Evolutionary conservation across 2,113 vertebrate species (phyloP).

Genomic region (Dolichallabes microphthalmus): DNA sequence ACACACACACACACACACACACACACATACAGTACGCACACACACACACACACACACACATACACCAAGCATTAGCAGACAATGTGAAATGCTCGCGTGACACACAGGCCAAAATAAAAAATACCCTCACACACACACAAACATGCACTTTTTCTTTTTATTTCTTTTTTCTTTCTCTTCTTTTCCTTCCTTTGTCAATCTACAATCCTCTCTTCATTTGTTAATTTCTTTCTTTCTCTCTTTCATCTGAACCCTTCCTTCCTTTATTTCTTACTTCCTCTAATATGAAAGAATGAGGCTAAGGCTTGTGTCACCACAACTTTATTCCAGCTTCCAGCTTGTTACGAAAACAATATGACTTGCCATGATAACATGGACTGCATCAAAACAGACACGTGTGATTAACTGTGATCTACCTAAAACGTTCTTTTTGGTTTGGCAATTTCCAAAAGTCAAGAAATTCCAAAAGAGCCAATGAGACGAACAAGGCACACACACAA

Average conservation of each 20-base stretch:
- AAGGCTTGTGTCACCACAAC: neutral
- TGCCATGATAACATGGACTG: no score
- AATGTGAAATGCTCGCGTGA: constrained; percentile 23
- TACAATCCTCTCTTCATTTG: neutral
- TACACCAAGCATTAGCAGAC: constrained; percentile 12
- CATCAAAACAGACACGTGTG: neutral
- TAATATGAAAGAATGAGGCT: neutral
- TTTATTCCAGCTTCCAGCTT: neutral
- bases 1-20: constrained; percentile 16
- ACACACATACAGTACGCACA: constrained; percentile 6
- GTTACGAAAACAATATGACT: neutral
- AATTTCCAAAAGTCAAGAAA: neutral
- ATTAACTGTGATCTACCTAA: neutral
- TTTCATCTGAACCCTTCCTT: neutral
- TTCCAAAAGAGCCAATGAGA: neutral
- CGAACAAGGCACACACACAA: neutral
- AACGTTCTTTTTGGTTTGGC: neutral
- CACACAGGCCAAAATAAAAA: constrained; percentile 18
- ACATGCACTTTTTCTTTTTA: neutral
- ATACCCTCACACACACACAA: constrained; percentile 15
- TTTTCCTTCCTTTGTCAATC: neutral
- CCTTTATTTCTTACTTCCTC: neutral
- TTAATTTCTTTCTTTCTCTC: neutral
- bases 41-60: neutral
- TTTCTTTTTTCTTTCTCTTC: neutral